Base-by-base conservation (phyloP, 2,888 invertebrate genomes). In the Clostera curtula region DNA sequence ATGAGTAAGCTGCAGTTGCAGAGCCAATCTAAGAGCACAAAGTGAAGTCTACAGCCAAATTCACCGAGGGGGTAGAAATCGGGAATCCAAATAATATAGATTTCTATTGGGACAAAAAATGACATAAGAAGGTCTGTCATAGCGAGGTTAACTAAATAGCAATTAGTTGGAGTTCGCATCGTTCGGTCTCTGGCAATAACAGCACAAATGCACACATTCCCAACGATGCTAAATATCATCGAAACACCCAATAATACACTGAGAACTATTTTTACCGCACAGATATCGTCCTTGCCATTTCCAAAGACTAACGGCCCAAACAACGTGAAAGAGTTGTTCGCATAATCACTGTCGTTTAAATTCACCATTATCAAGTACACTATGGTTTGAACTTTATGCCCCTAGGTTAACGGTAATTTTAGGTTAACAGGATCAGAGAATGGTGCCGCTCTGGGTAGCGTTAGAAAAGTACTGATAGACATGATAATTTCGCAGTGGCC, bases 141-240 rank as follows among this genome's bases (percentile, higher is more conserved):
- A 3, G 93, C 92, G 30, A 93, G 76, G 61, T 90, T 92, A 62
- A 93, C 90, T 20, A 93, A 83, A 61, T 93, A 93, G 57, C 89
- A 93, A 68, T 93, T 93, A 7, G 93, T 93, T 0, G 92, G 90
- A 0, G 93, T 93, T 55, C 92, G 88, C 93, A 93, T 93, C 29
- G 89, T 88, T 24, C 87, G 87, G 55, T 93, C 91, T 17, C 87
- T 83, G 2, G 87, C 83, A 15, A 93, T 92, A 3, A 93, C 93
- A 2, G 91, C 84, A 59, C 93, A 92, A 0, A 93, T 93, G 47
- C 89, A 88, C 7, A 91, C 70, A 52, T 93, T 93, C 0, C 93
- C 93, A 1, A 92, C 60, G 0, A 93, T 68, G 9, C 93, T 92
- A 3, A 89, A 79, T 6, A 91, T 56, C 69, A 93, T 89, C 18